These are phyloP conservation scores for Gallinago solitaria DNA, from an alignment of 2,797 vertebrate genomes.

Conservation along the genomic window DNA sequence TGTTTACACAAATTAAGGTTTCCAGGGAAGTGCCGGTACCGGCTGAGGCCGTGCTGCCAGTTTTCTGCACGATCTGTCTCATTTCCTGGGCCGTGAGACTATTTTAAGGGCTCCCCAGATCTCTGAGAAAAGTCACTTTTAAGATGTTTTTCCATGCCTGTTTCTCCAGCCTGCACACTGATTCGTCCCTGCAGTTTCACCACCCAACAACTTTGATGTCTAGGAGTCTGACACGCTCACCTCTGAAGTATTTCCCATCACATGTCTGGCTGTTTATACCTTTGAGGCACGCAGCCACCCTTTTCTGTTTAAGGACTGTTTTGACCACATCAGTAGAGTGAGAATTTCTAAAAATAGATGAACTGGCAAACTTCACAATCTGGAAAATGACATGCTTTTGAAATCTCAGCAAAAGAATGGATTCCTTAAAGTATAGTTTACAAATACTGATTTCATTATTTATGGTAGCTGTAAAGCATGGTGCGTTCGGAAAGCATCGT, in stretches of 20 bases:
- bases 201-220: conserved; percentile 51
- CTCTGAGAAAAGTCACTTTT: conserved; percentile 17
- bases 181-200: conserved; percentile 3
- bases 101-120: conserved; percentile 33
- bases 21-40: background rate
- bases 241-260: conserved; percentile 38
- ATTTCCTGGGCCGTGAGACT: background rate
- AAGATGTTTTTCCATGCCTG: conserved; percentile 6
- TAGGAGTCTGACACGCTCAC: background rate
- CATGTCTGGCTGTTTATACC: conserved; percentile 52
- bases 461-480: conserved; percentile 52
- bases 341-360: conserved; percentile 60
- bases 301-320: conserved; percentile 54
- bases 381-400: conserved; percentile 59
- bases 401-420: conserved; percentile 52
- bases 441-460: conserved; percentile 63
- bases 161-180: background rate
- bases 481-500: conserved; percentile 22
- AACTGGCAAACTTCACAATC: conserved; percentile 43
- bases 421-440: conserved; percentile 56
- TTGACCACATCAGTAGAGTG: conserved; percentile 61
- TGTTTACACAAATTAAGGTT: background rate
- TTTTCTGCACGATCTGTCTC: conserved; percentile 20
- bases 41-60: background rate
- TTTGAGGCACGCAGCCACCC: conserved; percentile 34